Conservation (phyloP, 2,113 vertebrate species). For the Neolamprologus variostigma region DNA sequence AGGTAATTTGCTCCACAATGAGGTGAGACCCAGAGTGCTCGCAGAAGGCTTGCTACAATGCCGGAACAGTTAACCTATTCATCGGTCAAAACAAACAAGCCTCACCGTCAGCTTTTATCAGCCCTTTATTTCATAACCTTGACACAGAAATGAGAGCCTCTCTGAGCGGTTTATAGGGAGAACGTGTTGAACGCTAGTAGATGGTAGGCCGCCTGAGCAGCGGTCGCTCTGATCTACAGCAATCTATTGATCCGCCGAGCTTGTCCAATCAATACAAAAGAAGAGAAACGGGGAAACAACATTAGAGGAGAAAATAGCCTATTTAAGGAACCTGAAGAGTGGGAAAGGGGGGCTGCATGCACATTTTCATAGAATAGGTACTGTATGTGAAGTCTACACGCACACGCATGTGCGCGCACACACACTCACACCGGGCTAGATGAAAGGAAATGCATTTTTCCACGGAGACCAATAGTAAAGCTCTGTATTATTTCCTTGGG, state of each 20-base stretch:
- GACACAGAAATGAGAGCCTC: slow-evolving; percentile 36
- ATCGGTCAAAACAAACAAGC: slow-evolving; percentile 67
- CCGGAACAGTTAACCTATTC: slow-evolving; percentile 60
- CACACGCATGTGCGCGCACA: neutral
- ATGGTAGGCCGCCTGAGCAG: slow-evolving; percentile 35
- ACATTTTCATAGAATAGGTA: slow-evolving; percentile 26
- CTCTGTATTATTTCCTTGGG: slow-evolving; percentile 50
- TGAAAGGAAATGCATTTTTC: slow-evolving; percentile 48
- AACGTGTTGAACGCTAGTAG: slow-evolving; percentile 34
- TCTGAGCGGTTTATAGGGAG: slow-evolving; percentile 39
- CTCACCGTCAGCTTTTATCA: slow-evolving; percentile 53
- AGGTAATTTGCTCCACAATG: slow-evolving; percentile 65
- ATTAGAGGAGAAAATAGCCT: slow-evolving; percentile 67
- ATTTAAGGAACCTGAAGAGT: slow-evolving; percentile 46
- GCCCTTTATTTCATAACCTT: slow-evolving; percentile 58
- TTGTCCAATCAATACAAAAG: slow-evolving; percentile 67
- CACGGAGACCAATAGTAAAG: slow-evolving; percentile 17
- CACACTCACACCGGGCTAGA: neutral
- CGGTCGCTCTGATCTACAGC: slow-evolving; percentile 66
- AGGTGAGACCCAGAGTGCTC: slow-evolving; percentile 48
- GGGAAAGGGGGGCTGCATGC: neutral
- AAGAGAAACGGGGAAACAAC: slow-evolving; percentile 61
- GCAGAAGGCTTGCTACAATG: slow-evolving; percentile 35
- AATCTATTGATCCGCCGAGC: slow-evolving; percentile 63
- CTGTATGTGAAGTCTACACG: slow-evolving; percentile 11